Evolutionary conservation across 1,140 invertebrate genomes (phyloP).

Genomic region (Hesperophylax magnus): DNA sequence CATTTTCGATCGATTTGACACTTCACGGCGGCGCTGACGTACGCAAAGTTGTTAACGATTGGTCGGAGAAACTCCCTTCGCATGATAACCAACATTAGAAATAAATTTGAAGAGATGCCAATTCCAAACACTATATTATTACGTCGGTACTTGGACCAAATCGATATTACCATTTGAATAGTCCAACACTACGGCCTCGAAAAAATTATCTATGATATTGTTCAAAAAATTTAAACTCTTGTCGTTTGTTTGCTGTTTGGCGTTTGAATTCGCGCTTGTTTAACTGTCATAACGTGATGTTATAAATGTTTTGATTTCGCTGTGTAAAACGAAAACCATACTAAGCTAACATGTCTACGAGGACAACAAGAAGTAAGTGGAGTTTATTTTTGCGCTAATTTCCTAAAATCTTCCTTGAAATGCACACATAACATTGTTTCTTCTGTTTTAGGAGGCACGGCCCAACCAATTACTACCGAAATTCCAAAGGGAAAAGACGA

Average conservation of each 20-base stretch:
- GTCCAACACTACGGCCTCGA: neutral
- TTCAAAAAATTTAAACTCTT: slow-evolving; percentile 13
- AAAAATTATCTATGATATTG: neutral
- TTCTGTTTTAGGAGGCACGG: slow-evolving; percentile 27
- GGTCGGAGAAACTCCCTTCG: slow-evolving; percentile 41
- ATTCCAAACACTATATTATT: no score
- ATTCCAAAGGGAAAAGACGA: neutral
- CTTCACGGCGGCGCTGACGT: slow-evolving; percentile 36
- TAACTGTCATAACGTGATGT: neutral
- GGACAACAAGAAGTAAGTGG: slow-evolving; percentile 33
- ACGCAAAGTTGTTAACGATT: slow-evolving; percentile 50
- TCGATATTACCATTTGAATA: no score
- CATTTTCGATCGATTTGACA: slow-evolving; percentile 48
- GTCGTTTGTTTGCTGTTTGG: slow-evolving; percentile 22
- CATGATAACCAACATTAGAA: slow-evolving; percentile 20
- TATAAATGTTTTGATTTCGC: slow-evolving; percentile 6
- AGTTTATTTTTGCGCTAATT: neutral
- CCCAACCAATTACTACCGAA: neutral
- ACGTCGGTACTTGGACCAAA: no score
- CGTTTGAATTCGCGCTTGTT: slow-evolving; percentile 15
- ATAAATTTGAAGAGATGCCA: no score
- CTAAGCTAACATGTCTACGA: slow-evolving; percentile 28
- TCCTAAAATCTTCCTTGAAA: neutral
- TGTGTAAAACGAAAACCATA: neutral
- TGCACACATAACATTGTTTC: neutral